Base-by-base conservation (phyloP, 2,797 vertebrate species). In the Coluber constrictor region DNA sequence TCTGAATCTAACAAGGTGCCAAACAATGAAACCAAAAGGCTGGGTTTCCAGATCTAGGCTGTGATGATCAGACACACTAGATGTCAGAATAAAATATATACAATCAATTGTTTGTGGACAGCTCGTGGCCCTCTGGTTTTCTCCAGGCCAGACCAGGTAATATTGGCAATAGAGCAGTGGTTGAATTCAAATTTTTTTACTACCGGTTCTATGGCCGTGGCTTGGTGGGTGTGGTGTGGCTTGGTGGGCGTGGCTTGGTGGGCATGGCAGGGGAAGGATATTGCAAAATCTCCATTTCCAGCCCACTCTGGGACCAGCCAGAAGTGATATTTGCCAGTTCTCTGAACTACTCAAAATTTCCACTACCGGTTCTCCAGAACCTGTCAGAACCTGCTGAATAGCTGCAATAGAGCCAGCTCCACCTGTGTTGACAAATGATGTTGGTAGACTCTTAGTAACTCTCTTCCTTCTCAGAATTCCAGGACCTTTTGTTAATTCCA, bases 391-490 rank as follows among this genome's bases (percentile, higher is more conserved):
- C 47, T 47, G 47, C 47, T 47, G 47, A 51, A 51, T 51, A 51
- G 47, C 6, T 51, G 70, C 70, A 83, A 83, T 83, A 4, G 10
- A 86, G 27, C 32, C 92, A 92, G 54, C 29, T 25, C 37, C 12
- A 86, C 29, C 47, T 63, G 4, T 54, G 29, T 23, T 57, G 29
- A 7, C 16, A 32, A 32, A 12, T 5, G 37, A 37, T 83, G 20
- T 47, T 83, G 74, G 37, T 16, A 89, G 79, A 87, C 87, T 95
- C 92, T 91, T 93, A 88, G 66, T 94, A 95, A 96, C 94, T 94
- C 92, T 90, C 93, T 95, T 95, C 93, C 94, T 94, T 96, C 89
- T 20, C n/a, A 70, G 92, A 96, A 94, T 60, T 95, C 86, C 94
- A 95, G 94, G 95, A 93, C 6, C 13, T 79, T 92, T 95, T 95